Base-by-base conservation (phyloP, 1,140 invertebrate species). In the Drosophila sp. region DNA sequence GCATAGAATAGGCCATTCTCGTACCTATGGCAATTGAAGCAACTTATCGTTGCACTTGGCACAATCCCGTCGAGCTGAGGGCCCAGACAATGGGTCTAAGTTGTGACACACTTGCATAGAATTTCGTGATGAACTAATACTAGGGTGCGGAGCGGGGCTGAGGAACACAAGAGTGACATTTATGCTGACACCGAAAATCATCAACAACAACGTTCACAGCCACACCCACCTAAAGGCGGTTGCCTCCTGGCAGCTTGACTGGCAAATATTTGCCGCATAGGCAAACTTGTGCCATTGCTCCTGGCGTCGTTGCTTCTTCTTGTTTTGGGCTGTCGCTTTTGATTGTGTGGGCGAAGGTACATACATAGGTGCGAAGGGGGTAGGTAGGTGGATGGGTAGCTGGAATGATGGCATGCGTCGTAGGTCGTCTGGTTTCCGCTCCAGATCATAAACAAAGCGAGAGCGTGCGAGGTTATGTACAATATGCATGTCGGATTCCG, bases 181-280 rank as follows among this genome's bases (percentile, higher is more conserved):
- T 85, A 85, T 85, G 81, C 81, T 85, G 81, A 85, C 81, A 85
- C 77, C 67, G 66, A 85, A 85, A 85, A 76, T 84, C 76, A 84
- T 84, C 81, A 66, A 69, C 76, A 76, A 50, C 69, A 70, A 66
- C 67, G 47, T 38, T 62, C 23, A 33, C 41, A 50, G 57, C 61
- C 62, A 41, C 7, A 50, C 23, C 30, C 44, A 50, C 44, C 44
- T 27, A 50, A 50, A 50, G 23, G 44, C 44, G 25, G 25, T 25
- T 50, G 23, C 41, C 54, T 75, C 33, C 17, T 25, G 32, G 41
- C 57, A 50, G 40, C 66, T 57, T 76, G 72, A 79, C 72, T 84
- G 56, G 74, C 74, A 85, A 85, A 85, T 85, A 85, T 85, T 85
- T 85, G 81, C 70, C 70, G 77, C 77, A 70, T 80, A 78, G 67